A percentile compares a stretch with the other conserved stretches of the same genome.
These are phyloP conservation scores for Arremon brunneinucha DNA, from an alignment of 2,797 vertebrate genomes.

Conservation along the genomic window DNA sequence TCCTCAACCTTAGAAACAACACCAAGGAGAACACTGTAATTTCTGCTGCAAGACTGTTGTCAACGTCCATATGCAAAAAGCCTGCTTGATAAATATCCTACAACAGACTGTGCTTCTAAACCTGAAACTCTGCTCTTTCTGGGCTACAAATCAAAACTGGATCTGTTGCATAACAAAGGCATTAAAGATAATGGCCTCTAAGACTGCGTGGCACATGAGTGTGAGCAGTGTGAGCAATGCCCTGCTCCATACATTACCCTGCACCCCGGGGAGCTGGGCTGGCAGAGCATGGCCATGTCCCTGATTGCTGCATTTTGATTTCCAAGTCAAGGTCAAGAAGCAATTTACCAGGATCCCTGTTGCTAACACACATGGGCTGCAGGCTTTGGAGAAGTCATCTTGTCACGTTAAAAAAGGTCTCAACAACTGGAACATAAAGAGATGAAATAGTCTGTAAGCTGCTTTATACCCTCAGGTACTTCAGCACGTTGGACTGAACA, in stretches of 20 bases:
- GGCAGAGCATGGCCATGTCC: background rate
- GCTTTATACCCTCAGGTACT: background rate
- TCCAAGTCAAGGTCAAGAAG: slow-evolving; percentile 18
- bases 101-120: background rate
- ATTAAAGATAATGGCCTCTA: background rate
- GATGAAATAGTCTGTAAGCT: background rate
- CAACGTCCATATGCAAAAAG: background rate
- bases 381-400: background rate
- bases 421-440: background rate
- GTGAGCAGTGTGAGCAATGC: background rate
- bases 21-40: background rate
- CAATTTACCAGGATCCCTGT: background rate
- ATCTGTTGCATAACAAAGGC: slow-evolving; percentile 14
- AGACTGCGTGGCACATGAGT: background rate
- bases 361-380: background rate
- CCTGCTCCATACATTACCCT: background rate
- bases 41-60: background rate
- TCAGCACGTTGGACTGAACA: background rate
- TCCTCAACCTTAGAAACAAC: background rate
- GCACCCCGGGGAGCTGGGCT: background rate
- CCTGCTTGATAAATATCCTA: background rate
- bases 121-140: background rate
- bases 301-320: slow-evolving; percentile 7
- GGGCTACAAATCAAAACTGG: slow-evolving; percentile 9
- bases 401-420: background rate